phyloP scores from a whole-genome alignment of 1,140 invertebrate genomes.

The Drosophila funebris region DNA sequence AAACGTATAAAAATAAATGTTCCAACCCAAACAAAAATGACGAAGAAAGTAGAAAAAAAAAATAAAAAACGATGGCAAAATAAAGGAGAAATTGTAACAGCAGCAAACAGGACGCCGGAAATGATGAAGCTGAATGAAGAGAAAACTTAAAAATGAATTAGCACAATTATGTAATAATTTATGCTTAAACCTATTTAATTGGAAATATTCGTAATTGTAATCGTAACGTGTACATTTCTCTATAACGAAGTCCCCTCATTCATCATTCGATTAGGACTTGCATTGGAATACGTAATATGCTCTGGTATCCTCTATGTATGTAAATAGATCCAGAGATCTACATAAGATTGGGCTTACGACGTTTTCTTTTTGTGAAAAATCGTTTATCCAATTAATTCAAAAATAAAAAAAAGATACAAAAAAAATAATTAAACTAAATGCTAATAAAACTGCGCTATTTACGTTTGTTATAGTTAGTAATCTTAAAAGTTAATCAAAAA shows the following conservation, averaged over 20 bases:
- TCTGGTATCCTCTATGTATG: slow-evolving; percentile 30
- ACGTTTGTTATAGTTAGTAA: slow-evolving; percentile 57
- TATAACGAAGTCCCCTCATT: slow-evolving; percentile 45
- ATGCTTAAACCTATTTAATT: slow-evolving; percentile 73
- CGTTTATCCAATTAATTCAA: slow-evolving; percentile 20
- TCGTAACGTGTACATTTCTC: slow-evolving; percentile 62
- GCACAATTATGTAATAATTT: slow-evolving; percentile 80
- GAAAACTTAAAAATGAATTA: slow-evolving; percentile 55
- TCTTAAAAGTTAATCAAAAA: slow-evolving; percentile 40
- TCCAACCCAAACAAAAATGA: slow-evolving; percentile 26
- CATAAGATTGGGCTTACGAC: slow-evolving; percentile 32
- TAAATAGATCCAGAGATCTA: slow-evolving; percentile 43
- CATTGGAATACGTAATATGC: slow-evolving; percentile 68
- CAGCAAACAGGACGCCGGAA: neutral
- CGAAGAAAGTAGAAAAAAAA: slow-evolving; percentile 7
- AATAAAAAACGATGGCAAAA: slow-evolving; percentile 9
- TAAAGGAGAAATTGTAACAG: neutral
- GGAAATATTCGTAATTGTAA: slow-evolving; percentile 52
- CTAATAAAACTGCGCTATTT: slow-evolving; percentile 41
- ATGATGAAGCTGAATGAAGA: slow-evolving; percentile 7
- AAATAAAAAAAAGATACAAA: slow-evolving; percentile 4
- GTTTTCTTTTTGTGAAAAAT: slow-evolving; percentile 45
- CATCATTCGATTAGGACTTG: slow-evolving; percentile 53
- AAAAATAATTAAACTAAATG: slow-evolving; percentile 27
- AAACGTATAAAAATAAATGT: slow-evolving; percentile 65